Evolutionary conservation across 1,140 invertebrate species (phyloP).

Genomic region (Sarcophaga peregrina): DNA sequence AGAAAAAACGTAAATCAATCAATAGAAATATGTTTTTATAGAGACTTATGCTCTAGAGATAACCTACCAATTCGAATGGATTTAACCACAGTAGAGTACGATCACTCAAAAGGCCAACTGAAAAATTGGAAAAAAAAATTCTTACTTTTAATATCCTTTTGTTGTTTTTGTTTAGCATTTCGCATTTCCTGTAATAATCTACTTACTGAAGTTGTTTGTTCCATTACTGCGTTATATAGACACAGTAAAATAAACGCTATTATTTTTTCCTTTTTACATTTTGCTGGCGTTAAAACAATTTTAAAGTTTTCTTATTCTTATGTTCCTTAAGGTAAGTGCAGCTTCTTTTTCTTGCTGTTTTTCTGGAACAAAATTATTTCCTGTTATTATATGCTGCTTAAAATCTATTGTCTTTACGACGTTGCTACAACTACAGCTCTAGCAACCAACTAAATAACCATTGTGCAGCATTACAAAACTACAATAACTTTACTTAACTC

Average conservation of each 20-base stretch:
- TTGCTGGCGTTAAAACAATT: neutral
- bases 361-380: slow-evolving; percentile 2
- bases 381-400: slow-evolving; percentile 12
- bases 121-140: too few species aligned
- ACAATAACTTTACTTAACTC: neutral
- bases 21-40: too few species aligned
- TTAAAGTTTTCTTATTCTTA: neutral
- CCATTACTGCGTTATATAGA: neutral
- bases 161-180: too few species aligned
- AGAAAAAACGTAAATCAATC: too few species aligned
- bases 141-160: neutral
- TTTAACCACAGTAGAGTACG: too few species aligned
- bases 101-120: too few species aligned
- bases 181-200: neutral
- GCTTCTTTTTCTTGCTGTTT: neutral
- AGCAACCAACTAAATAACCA: neutral
- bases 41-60: too few species aligned
- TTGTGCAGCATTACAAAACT: neutral
- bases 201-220: slow-evolving; percentile 10
- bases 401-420: slow-evolving; percentile 3
- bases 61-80: too few species aligned
- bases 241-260: neutral
- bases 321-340: neutral
- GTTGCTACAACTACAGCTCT: neutral
- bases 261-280: neutral